Evolutionary conservation across 92 coral and sea anemone species (phyloP).

Genomic region (Pocillopora grandis): DNA sequence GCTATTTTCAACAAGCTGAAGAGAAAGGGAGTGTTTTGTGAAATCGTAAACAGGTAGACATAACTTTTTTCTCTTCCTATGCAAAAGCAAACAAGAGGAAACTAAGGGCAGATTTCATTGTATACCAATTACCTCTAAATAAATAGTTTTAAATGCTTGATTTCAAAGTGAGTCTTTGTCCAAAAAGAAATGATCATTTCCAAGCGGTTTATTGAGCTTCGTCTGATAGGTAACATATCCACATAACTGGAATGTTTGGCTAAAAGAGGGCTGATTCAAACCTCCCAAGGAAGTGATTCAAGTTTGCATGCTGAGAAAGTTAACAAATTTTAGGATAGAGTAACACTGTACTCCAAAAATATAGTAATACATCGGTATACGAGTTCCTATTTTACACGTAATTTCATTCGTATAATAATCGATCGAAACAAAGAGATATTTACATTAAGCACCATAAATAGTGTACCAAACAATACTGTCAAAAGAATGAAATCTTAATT

Average conservation of each 20-base stretch:
- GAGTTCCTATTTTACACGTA: neutral
- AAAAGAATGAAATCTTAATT: neutral
- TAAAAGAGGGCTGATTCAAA: neutral
- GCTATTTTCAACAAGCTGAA: neutral
- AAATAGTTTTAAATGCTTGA: neutral
- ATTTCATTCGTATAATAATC: neutral
- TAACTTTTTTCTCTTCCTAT: neutral
- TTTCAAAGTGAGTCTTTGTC: too few relatives aligned
- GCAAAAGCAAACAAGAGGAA: neutral
- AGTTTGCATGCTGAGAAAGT: slow-evolving; percentile 16
- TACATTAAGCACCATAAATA: neutral
- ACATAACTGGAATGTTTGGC: neutral
- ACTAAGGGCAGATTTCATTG: neutral
- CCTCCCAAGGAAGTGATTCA: neutral
- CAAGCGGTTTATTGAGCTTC: neutral
- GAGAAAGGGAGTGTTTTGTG: slow-evolving; percentile 11
- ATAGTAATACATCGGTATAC: neutral
- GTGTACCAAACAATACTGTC: neutral
- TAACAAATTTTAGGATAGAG: neutral
- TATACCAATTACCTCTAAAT: slow-evolving; percentile 10
- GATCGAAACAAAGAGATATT: slow-evolving; percentile 4
- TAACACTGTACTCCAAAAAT: neutral
- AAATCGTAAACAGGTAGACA: slow-evolving; percentile 22
- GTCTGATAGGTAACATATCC: neutral
- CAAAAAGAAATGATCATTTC: neutral